Conservation (phyloP, 2,113 vertebrate species). For the Promerops cafer region DNA sequence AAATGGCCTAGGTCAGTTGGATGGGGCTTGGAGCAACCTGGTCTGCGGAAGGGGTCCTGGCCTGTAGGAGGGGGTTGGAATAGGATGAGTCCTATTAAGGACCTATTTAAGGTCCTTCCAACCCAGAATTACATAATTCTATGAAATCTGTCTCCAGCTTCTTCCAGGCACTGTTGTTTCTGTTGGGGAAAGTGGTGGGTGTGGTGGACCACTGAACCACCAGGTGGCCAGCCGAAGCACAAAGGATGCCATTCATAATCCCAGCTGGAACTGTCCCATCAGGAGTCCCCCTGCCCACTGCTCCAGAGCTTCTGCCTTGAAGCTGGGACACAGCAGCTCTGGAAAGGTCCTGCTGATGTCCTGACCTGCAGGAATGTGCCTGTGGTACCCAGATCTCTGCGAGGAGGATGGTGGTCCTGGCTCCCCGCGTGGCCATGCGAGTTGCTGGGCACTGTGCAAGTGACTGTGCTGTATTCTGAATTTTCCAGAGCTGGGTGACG, state of each 20-base stretch:
- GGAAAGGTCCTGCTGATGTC: background rate
- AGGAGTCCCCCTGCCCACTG: fast-evolving
- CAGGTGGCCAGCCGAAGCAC: background rate
- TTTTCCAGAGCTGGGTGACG: background rate
- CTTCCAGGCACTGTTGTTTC: background rate
- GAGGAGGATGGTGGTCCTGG: fast-evolving
- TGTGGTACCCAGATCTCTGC: background rate
- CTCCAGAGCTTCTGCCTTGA: background rate
- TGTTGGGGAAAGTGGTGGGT: background rate
- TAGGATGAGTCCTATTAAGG: background rate
- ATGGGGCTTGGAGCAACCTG: background rate
- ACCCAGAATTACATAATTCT: background rate
- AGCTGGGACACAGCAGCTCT: background rate
- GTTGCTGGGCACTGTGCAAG: background rate
- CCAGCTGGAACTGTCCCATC: background rate
- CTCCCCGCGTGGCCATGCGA: fast-evolving
- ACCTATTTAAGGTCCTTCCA: background rate
- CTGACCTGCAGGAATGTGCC: background rate
- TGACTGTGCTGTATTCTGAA: background rate
- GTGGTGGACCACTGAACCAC: background rate
- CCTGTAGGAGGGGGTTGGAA: background rate
- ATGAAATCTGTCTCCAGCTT: background rate
- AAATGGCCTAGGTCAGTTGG: background rate
- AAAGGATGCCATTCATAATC: background rate
- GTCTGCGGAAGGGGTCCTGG: background rate